phyloP scores from a whole-genome alignment of 1,140 invertebrate species.

The Diploscapter pachys region DNA sequence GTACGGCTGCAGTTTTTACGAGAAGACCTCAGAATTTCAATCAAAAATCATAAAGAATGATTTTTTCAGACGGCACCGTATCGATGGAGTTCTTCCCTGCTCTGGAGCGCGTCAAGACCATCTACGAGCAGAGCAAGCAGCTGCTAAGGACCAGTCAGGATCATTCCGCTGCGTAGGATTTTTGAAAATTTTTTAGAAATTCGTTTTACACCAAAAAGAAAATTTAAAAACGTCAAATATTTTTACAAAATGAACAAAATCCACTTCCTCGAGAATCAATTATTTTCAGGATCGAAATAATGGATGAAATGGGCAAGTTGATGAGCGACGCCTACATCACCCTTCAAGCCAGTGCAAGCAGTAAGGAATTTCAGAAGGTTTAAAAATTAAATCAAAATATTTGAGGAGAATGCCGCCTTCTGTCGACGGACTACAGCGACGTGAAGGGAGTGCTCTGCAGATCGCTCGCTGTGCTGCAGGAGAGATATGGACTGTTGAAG shows the following conservation, averaged over 20 bases:
- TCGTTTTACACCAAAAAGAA: not conserved
- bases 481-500: constrained; percentile 37
- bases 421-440: constrained; percentile 55
- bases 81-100: constrained; percentile 40
- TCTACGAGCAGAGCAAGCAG: constrained; percentile 41
- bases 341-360: constrained; percentile 2
- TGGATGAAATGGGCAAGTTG: constrained; percentile 39
- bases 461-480: constrained; percentile 47
- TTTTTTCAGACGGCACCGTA: constrained; percentile 38
- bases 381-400: constrained; percentile 19
- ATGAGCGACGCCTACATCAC: constrained; percentile 40
- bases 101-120: constrained; percentile 32
- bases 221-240: not conserved
- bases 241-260: constrained; percentile 1
- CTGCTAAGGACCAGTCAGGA: constrained; percentile 43
- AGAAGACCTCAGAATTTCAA: too few relatives aligned
- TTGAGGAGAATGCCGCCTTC: constrained; percentile 54
- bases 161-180: constrained; percentile 48
- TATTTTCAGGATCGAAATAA: constrained; percentile 45
- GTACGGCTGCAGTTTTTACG: too few relatives aligned
- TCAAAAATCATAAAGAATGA: too few relatives aligned
- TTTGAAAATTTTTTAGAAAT: not conserved
- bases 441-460: constrained; percentile 49
- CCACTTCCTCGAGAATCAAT: not conserved
- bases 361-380: constrained; percentile 4